Evolutionary conservation across 1,140 invertebrate species (phyloP).

Genomic region (honey bee (Apis mellifera)): DNA sequence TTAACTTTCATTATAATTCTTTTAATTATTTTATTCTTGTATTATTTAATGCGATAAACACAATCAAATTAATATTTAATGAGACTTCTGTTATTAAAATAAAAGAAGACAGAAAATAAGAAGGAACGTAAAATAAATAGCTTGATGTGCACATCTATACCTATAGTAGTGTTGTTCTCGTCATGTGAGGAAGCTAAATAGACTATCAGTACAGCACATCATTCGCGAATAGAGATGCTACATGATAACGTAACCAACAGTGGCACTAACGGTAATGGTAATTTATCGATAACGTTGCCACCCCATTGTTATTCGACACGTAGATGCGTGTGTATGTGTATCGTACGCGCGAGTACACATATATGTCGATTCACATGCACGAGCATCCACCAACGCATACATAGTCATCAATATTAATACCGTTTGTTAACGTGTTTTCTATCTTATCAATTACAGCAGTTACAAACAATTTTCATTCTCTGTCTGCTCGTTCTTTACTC

Average conservation of each 20-base stretch:
- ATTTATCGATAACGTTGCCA: slow-evolving; percentile 50
- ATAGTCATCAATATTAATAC: slow-evolving; percentile 37
- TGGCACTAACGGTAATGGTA: slow-evolving; percentile 53
- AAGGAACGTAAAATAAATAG: neutral
- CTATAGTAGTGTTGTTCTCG: slow-evolving; percentile 3
- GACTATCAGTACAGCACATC: slow-evolving; percentile 39
- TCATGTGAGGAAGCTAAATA: slow-evolving; percentile 38
- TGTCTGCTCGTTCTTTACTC: neutral
- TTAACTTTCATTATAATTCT: too few species aligned
- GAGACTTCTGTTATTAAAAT: neutral
- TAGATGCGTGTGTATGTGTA: neutral
- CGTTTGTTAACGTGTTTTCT: slow-evolving; percentile 33
- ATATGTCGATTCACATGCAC: neutral
- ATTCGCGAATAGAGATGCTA: slow-evolving; percentile 47
- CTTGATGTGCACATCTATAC: neutral
- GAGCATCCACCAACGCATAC: neutral
- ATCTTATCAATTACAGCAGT: slow-evolving; percentile 29
- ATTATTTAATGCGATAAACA: too few species aligned
- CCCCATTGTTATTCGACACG: slow-evolving; percentile 46
- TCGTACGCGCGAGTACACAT: neutral
- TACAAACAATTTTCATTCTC: neutral
- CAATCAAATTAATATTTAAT: neutral
- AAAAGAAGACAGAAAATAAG: too few species aligned
- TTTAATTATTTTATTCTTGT: too few species aligned
- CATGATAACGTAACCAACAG: slow-evolving; percentile 50